Conservation (phyloP, 2,113 vertebrate species). For the Bos taurus region DNA sequence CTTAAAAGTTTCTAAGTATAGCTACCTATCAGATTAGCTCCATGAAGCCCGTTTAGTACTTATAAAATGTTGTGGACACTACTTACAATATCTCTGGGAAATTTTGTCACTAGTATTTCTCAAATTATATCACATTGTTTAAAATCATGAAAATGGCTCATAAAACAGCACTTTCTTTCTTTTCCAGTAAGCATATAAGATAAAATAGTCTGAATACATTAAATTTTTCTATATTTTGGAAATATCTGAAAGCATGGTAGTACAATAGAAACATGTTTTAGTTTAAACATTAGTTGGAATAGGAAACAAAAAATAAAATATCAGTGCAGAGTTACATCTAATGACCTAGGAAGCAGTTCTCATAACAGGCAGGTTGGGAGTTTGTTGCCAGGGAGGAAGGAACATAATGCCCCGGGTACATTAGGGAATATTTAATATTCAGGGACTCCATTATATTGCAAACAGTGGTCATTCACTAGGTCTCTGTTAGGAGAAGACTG, state of each 20-base stretch:
- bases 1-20: not conserved
- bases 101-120: not conserved
- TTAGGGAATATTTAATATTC: not conserved
- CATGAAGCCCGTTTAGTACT: not conserved
- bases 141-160: not conserved
- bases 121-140: not conserved
- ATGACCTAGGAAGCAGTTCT: not conserved
- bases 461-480: not conserved
- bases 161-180: constrained; percentile 1
- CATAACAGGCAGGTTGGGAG: not conserved
- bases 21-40: not conserved
- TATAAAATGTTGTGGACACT: not conserved
- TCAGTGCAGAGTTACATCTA: not conserved
- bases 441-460: not conserved
- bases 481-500: not conserved
- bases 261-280: not conserved
- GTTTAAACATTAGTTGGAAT: not conserved
- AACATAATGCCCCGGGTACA: not conserved
- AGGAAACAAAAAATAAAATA: constrained; percentile 1
- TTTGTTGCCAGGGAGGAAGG: not conserved
- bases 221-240: not conserved
- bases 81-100: not conserved
- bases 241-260: not conserved
- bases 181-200: not conserved
- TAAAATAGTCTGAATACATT: not conserved